Conservation (phyloP, 1,140 invertebrate genomes). For the Aphis gossypii region DNA sequence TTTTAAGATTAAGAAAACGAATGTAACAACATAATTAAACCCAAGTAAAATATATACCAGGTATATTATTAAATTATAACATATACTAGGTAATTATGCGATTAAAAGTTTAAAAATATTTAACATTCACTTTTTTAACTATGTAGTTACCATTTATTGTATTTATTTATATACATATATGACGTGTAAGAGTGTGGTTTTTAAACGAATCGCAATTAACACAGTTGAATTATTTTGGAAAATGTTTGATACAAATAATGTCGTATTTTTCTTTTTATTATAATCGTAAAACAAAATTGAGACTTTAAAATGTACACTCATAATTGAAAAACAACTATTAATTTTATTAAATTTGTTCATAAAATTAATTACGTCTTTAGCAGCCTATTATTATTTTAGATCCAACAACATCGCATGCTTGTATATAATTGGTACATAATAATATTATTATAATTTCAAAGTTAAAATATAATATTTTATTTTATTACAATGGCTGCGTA, state of each 20-base stretch:
- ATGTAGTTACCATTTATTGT: neutral
- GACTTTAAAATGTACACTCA: neutral
- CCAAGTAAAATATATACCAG: neutral
- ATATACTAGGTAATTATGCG: neutral
- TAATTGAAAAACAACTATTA: neutral
- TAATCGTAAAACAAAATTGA: neutral
- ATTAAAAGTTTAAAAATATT: neutral
- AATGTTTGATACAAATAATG: neutral
- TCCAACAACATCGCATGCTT: neutral
- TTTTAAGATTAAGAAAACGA: neutral
- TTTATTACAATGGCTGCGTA: neutral
- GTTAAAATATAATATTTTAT: neutral
- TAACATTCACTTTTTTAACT: neutral
- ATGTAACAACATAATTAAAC: neutral
- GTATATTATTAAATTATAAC: neutral
- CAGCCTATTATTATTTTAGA: slow-evolving; percentile 12
- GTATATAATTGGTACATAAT: neutral
- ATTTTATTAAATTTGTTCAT: neutral
- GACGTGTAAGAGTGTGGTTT: neutral
- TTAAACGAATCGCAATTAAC: neutral
- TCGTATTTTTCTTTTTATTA: neutral
- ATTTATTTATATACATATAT: too few relatives aligned
- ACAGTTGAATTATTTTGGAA: neutral
- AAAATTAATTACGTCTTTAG: neutral
- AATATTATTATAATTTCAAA: neutral